phyloP scores from a whole-genome alignment of 2,888 invertebrate species.

The Tanytarsus gracilentus region DNA sequence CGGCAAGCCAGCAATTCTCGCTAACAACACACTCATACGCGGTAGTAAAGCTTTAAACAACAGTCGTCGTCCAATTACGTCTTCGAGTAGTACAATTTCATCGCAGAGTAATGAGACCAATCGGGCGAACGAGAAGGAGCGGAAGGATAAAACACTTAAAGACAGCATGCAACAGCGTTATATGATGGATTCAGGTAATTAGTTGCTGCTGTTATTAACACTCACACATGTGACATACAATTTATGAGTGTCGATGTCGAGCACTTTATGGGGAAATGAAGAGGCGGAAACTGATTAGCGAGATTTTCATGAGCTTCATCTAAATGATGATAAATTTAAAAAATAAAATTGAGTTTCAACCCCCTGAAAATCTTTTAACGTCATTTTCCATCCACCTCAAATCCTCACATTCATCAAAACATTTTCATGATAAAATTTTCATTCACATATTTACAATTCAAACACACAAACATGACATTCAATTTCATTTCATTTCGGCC shows the following conservation, averaged over 20 bases:
- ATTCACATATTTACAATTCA: too few species aligned
- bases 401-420: background rate
- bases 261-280: too few species aligned
- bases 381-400: background rate
- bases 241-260: background rate
- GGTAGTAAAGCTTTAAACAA: constrained; percentile 27
- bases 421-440: background rate
- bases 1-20: constrained; percentile 22
- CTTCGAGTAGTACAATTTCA: constrained; percentile 28
- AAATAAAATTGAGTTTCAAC: background rate
- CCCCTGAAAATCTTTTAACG: background rate
- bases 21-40: constrained; percentile 28
- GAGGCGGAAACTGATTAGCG: too few species aligned
- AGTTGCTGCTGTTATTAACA: background rate
- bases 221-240: background rate
- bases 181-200: constrained; percentile 28
- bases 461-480: too few species aligned
- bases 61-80: constrained; percentile 26
- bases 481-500: too few species aligned
- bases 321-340: background rate
- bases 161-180: constrained; percentile 17
- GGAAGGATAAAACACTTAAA: constrained; percentile 17
- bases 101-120: constrained; percentile 14
- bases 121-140: background rate
- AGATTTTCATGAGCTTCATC: too few species aligned